Percentiles rank a stretch among this genome's conserved stretches.
Conservation (phyloP, 2,113 vertebrate species). For the Ochotona princeps region DNA sequence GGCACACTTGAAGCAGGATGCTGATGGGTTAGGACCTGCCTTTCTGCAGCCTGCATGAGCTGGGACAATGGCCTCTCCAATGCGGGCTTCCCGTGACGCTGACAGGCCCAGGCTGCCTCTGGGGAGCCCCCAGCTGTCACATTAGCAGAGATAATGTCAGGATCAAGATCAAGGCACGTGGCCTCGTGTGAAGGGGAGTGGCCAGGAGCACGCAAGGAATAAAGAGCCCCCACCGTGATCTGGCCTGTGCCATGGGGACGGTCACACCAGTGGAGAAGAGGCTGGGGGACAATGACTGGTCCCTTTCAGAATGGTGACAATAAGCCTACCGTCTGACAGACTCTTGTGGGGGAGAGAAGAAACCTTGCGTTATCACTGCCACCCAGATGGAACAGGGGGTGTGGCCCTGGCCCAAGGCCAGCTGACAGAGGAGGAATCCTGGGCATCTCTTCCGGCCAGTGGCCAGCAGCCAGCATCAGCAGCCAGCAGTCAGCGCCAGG, state of each 20-base stretch:
- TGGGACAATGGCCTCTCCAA: conserved; percentile 21
- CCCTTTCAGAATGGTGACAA: not conserved
- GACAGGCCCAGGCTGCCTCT: no score
- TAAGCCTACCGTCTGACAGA: not conserved
- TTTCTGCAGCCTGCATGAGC: conserved; percentile 23
- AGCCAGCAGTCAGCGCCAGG: not conserved
- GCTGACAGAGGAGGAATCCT: not conserved
- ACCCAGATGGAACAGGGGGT: not conserved
- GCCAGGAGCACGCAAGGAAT: not conserved
- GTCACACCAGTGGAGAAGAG: not conserved
- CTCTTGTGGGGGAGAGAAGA: not conserved
- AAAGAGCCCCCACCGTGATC: not conserved
- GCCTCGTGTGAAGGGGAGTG: not conserved
- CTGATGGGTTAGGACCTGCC: not conserved
- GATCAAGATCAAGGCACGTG: not conserved
- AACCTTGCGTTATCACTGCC: not conserved
- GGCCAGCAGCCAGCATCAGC: not conserved
- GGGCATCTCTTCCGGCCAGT: not conserved
- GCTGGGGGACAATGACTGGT: not conserved
- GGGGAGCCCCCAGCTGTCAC: not conserved
- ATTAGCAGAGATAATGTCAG: conserved; percentile 8
- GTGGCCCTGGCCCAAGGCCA: not conserved
- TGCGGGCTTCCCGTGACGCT: not conserved
- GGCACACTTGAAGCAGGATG: conserved; percentile 18
- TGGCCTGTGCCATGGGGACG: not conserved